Evolutionary conservation across 2,113 vertebrate genomes (phyloP).

Genomic region (Oreochromis spilurus): DNA sequence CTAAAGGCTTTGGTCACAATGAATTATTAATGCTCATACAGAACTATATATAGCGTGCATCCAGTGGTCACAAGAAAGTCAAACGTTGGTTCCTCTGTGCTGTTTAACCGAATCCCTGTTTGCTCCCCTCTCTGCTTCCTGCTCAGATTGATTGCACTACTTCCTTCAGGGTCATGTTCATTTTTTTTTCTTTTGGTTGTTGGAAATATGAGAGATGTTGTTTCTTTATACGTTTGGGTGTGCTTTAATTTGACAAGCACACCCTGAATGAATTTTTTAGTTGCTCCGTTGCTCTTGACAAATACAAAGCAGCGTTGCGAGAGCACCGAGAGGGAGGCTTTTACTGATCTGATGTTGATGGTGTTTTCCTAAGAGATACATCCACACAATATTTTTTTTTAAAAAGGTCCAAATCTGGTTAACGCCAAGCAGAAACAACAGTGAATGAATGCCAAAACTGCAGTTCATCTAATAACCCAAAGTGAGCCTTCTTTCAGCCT

Average conservation of each 20-base stretch:
- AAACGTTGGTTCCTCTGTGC: not conserved
- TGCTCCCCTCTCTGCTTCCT: not conserved
- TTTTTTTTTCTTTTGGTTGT: not conserved
- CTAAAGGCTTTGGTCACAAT: constrained; percentile 35
- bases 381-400: rapidly evolving
- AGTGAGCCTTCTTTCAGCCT: not conserved
- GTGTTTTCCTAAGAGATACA: not conserved
- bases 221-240: not conserved
- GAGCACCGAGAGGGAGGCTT: not conserved
- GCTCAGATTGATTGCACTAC: constrained; percentile 10
- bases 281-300: constrained; percentile 5
- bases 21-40: constrained; percentile 63
- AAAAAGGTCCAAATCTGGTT: not conserved
- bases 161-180: not conserved
- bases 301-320: not conserved
- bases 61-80: constrained; percentile 35
- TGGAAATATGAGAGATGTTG: not conserved
- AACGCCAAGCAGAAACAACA: not conserved
- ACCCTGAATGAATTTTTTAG: constrained; percentile 17
- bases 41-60: constrained; percentile 41
- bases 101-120: not conserved
- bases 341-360: not conserved
- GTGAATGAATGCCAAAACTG: rapidly evolving
- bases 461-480: not conserved
- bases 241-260: constrained; percentile 3